phyloP scores from a whole-genome alignment of 1,140 invertebrate species.

The Drosophila triauraria region DNA sequence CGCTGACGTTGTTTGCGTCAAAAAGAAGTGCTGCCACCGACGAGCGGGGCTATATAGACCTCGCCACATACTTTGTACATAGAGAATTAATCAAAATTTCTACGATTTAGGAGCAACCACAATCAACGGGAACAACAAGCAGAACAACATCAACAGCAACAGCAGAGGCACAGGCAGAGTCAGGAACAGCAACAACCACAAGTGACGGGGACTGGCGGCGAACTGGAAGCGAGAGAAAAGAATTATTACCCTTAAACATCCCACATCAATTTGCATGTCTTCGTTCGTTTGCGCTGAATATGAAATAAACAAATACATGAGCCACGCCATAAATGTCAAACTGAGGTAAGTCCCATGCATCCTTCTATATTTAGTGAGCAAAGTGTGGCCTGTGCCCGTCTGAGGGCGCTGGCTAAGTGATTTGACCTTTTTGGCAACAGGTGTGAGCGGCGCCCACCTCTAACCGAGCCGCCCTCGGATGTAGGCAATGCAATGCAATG shows the following conservation, averaged over 20 bases:
- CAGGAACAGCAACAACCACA: not conserved
- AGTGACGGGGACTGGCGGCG: slow-evolving; percentile 1
- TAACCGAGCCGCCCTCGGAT: slow-evolving; percentile 8
- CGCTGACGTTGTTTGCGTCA: slow-evolving; percentile 74
- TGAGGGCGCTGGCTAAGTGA: slow-evolving; percentile 41
- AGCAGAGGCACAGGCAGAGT: not conserved
- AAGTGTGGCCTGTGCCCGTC: not conserved
- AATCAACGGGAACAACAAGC: slow-evolving; percentile 7
- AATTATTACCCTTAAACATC: slow-evolving; percentile 22
- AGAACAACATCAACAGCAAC: slow-evolving; percentile 3
- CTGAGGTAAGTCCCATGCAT: slow-evolving; percentile 68
- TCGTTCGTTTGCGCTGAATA: slow-evolving; percentile 74
- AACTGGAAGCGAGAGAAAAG: slow-evolving; percentile 11
- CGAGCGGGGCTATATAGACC: not conserved
- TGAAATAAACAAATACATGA: slow-evolving; percentile 82
- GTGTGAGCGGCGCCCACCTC: slow-evolving; percentile 38
- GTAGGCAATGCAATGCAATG: slow-evolving; percentile 32
- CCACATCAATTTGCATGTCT: slow-evolving; percentile 75
- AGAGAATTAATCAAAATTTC: slow-evolving; percentile 40
- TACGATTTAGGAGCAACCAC: slow-evolving; percentile 30
- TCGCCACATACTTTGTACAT: slow-evolving; percentile 17
- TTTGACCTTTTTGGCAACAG: slow-evolving; percentile 79
- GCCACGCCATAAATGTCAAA: slow-evolving; percentile 81
- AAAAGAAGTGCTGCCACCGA: slow-evolving; percentile 61
- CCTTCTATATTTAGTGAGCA: slow-evolving; percentile 18